phyloP scores from a whole-genome alignment of 1,140 invertebrate genomes.

The Pantala flavescens region DNA sequence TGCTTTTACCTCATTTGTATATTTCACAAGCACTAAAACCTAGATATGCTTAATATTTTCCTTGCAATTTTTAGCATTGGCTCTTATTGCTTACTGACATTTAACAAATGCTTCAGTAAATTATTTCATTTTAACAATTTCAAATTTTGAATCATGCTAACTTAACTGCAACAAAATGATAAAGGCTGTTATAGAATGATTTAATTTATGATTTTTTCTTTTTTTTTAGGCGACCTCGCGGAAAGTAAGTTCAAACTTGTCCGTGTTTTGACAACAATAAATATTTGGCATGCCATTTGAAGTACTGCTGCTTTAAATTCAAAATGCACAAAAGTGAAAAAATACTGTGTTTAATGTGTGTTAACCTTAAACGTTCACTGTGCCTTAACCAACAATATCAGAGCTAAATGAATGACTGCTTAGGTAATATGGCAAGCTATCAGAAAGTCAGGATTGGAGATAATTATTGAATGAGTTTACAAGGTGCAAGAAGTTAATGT shows the following conservation, averaged over 20 bases:
- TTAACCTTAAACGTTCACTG: too few relatives aligned
- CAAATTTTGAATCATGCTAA: background rate
- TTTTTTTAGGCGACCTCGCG: background rate
- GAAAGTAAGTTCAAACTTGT: background rate
- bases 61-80: background rate
- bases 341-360: too few relatives aligned
- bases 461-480: too few relatives aligned
- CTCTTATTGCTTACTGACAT: background rate
- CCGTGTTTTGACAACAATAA: background rate
- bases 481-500: too few relatives aligned
- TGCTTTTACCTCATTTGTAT: background rate
- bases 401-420: too few relatives aligned
- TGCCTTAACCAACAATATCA: too few relatives aligned
- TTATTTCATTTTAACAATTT: background rate
- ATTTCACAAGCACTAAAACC: background rate
- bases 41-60: background rate
- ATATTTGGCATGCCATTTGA: background rate
- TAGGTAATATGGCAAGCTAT: too few relatives aligned
- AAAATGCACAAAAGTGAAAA: too few relatives aligned
- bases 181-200: background rate
- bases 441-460: too few relatives aligned
- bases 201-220: slow-evolving; percentile 6
- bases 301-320: background rate
- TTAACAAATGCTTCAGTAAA: background rate
- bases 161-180: background rate